phyloP scores from a whole-genome alignment of 2,113 vertebrate species.

The Anseranas semipalmata region DNA sequence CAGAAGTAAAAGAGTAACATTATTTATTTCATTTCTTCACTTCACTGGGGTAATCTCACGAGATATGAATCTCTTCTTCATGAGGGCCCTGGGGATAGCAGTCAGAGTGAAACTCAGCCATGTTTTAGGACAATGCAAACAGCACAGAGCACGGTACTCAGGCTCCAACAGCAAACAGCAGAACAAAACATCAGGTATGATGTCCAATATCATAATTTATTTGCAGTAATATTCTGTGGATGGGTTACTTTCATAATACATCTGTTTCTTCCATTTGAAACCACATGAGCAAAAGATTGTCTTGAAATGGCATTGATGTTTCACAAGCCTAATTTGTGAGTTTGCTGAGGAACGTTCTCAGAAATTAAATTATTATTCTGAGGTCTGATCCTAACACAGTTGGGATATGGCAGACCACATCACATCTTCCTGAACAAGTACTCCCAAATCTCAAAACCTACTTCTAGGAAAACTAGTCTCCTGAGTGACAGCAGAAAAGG shows the following conservation, averaged over 20 bases:
- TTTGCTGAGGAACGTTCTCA: neutral
- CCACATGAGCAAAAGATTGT: neutral
- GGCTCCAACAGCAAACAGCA: neutral
- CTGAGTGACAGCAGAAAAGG: constrained; percentile 28
- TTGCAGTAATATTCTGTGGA: neutral
- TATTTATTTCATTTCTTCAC: constrained; percentile 56
- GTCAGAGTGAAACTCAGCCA: neutral
- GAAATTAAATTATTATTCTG: neutral
- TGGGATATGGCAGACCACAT: neutral
- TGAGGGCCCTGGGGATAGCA: neutral
- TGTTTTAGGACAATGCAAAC: neutral
- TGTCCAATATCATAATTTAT: neutral
- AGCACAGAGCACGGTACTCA: neutral
- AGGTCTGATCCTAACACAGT: neutral
- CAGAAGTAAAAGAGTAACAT: constrained; percentile 5
- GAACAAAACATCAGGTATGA: neutral
- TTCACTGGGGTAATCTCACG: constrained; percentile 32
- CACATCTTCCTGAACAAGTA: constrained; percentile 4
- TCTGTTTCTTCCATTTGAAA: neutral
- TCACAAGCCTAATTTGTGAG: neutral
- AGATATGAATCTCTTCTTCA: constrained; percentile 32
- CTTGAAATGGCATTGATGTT: neutral
- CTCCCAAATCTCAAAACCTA: constrained; percentile 17
- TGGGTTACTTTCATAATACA: neutral
- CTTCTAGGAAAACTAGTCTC: constrained; percentile 22